A percentile compares a stretch with the other conserved stretches of the same genome.
Conservation (phyloP, 2,113 vertebrate species). For the Erythrolamprus reginae region DNA sequence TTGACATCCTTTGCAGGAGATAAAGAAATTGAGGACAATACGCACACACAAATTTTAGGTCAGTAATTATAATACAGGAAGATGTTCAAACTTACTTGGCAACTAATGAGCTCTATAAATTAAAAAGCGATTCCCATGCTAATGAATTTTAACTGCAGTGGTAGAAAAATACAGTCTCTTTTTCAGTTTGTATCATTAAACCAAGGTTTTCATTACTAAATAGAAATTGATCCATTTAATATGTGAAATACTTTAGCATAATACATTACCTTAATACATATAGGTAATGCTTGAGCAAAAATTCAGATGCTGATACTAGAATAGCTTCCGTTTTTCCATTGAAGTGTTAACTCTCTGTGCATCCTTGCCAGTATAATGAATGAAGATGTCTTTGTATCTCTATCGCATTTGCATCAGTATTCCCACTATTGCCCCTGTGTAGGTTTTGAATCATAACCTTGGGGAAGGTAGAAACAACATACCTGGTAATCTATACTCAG, state of each 20-base stretch:
- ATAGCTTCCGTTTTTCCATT: not conserved
- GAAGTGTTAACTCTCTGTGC: not conserved
- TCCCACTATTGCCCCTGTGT: not conserved
- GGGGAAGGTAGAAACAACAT: not conserved
- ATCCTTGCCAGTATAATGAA: not conserved
- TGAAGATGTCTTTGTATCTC: not conserved
- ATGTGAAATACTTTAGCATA: not conserved
- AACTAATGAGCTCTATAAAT: not conserved
- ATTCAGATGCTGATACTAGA: not conserved
- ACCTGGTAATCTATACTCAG: not conserved
- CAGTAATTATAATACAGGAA: not conserved
- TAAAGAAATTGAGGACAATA: not conserved
- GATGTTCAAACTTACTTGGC: not conserved
- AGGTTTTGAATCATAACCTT: not conserved
- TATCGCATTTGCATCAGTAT: not conserved
- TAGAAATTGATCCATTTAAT: not conserved
- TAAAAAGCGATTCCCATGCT: not conserved
- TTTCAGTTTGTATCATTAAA: not conserved
- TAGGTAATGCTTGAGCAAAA: not conserved
- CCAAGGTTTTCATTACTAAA: not conserved
- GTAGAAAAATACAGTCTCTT: not conserved
- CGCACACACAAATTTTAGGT: not conserved
- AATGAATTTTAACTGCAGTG: not conserved
- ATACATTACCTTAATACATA: no score
- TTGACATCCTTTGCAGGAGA: not conserved